phyloP scores from a whole-genome alignment of 30 jellyfish, hydroid and myxozoan genomes.

The Phacellophora camtschatica region DNA sequence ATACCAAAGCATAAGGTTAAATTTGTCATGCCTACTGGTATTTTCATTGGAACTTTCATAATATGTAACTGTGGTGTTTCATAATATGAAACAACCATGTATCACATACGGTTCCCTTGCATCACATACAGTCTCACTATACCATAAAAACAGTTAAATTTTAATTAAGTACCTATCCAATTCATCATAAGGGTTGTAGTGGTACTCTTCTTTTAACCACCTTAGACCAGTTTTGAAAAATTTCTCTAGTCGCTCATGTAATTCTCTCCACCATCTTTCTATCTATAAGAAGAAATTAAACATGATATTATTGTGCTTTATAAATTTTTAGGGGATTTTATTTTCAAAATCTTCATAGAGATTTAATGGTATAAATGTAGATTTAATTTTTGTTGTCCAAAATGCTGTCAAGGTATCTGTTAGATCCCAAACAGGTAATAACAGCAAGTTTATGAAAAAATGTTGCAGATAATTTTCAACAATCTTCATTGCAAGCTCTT shows the following conservation, averaged over 20 bases:
- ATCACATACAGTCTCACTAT: background rate
- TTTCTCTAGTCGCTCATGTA: conserved; percentile 41
- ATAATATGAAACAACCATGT: background rate
- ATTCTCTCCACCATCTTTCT: conserved; percentile 54
- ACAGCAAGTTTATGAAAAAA: no score
- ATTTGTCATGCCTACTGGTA: no score
- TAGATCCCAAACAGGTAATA: no score
- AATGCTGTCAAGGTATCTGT: no score
- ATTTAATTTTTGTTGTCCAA: no score
- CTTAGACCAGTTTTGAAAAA: conserved; percentile 29
- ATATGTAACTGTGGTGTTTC: no score
- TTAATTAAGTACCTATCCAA: background rate
- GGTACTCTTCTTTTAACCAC: conserved; percentile 34
- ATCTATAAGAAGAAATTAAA: background rate
- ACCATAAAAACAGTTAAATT: background rate
- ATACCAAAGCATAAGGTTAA: no score
- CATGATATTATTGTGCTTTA: background rate
- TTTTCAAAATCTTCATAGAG: no score
- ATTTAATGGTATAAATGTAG: no score
- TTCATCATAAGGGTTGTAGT: conserved; percentile 18
- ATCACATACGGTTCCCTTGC: background rate
- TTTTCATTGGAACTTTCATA: no score
- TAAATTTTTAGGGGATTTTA: no score
- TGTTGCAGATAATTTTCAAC: no score
- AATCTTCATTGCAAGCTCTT: background rate